These are phyloP conservation scores for Tetragnatha montana DNA, from an alignment of 2,888 invertebrate species.

Conservation along the genomic window DNA sequence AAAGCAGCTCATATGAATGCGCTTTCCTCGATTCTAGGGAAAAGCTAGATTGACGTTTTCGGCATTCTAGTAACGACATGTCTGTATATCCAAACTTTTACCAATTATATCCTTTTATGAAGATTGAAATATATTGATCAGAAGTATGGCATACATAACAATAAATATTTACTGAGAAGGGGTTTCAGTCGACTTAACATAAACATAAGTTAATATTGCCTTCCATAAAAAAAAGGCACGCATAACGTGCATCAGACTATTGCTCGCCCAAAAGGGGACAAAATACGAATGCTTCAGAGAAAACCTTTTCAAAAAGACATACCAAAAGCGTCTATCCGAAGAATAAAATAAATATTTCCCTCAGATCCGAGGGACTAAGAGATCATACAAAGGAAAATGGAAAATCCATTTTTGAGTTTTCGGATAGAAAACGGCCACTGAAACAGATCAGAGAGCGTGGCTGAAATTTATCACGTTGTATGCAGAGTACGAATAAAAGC, in stretches of 20 bases:
- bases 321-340: background rate
- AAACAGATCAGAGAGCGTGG: slow-evolving; percentile 29
- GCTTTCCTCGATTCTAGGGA: too few relatives aligned
- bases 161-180: too few relatives aligned
- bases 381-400: slow-evolving; percentile 47
- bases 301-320: background rate
- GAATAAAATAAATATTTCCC: background rate
- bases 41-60: too few relatives aligned
- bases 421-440: background rate
- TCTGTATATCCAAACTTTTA: too few relatives aligned
- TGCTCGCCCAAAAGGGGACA: background rate
- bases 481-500: background rate
- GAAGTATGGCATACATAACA: too few relatives aligned
- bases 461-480: slow-evolving; percentile 36
- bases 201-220: too few relatives aligned
- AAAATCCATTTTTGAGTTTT: slow-evolving; percentile 51
- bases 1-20: too few relatives aligned
- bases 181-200: too few relatives aligned
- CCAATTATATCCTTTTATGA: too few relatives aligned
- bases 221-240: too few relatives aligned
- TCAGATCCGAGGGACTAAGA: slow-evolving; percentile 5
- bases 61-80: too few relatives aligned
- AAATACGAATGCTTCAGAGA: background rate
- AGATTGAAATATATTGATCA: too few relatives aligned
- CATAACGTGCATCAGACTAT: background rate